Base-by-base conservation (phyloP, 2,888 invertebrate species). In the Metellina segmentata region DNA sequence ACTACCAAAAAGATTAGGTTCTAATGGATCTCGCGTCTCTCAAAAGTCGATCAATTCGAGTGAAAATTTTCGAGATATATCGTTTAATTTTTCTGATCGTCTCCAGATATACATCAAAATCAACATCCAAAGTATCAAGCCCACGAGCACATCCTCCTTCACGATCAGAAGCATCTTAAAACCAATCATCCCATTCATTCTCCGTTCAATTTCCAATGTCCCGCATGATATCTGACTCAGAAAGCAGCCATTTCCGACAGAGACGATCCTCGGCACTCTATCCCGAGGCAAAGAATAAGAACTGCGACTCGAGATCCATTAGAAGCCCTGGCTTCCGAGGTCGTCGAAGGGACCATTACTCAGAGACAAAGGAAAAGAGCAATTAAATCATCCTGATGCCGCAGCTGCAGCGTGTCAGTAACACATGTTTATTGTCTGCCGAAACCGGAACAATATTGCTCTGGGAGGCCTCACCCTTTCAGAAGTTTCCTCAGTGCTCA, bases 281-380 rank as follows among this genome's bases (percentile, higher is more conserved):
- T 61, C 16, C 13, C 61, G 61, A 61, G 61, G 61, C 11, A 61
- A 9, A 61, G 11, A 61, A 13, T 13, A 61, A 61, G 61, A 61
- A 16, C 11, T 61, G 61, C 11, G 7, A 16, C 61, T 34, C 34
- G 34, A 34, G 61, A 61, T 61, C 61, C 61, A 61, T 49, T 48
- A 20, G 69, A 13, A 69, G 52, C 72, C 49, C 11, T 52, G 74
- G 53, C 74, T 74, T 74, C 74, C 77, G 34, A 86, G 75, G 70
- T 86, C 87, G 79, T 78, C 85, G 72, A 79, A 85, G 77, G 77
- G 52, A 53, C 85, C 89, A 90, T 90, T 90, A 90, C 89, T 90
- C 78, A 79, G 53, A 49, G 72, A 81, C 72, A 72, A 88, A 88
- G 85, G 89, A 85, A 81, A 52, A 52, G 77, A 77, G 77, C 86